Base-by-base conservation (phyloP, 37 sponge, comb jelly and placozoan genomes). In the Eunapius fragilis region DNA sequence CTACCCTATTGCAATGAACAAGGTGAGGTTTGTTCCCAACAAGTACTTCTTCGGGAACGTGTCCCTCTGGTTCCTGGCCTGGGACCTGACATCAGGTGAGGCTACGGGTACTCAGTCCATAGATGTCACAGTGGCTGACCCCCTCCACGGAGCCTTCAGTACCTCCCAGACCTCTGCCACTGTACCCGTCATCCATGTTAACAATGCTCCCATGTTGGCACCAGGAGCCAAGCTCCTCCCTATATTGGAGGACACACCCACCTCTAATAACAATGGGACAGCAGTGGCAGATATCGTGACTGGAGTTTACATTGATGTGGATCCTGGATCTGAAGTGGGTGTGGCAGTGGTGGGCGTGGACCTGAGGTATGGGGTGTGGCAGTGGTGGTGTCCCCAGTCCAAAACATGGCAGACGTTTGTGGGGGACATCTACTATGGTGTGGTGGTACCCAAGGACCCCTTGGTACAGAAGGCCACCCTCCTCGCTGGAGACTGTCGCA, bases 301-400 rank as follows among this genome's bases (percentile, higher is more conserved):
- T 26, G 69, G 75, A 67, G 86, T 80, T 22, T 92, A 88, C 68
- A 33, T 23, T 6, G 97, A 97, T 81, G 88, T 94, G 22, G 97
- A 97, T 76, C 80, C 10, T 2, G 80, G 37, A 25, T 37, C 88
- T 25, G 86, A 89, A 33, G 70, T 71, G 19, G 97, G 97, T 6
- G 71, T 97, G 70, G 97, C 95, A 31, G 93, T 97, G 30, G 84
- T 91, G 49, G 93, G 91, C 24, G 93, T 97, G 27, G 97, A 97
- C 45, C 25, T 84, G 25, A 81, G 95, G 37, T 86, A 74, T 83
- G 97, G 97, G 25, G 69, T 31, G 5, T 97, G 97, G 97, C 86
- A 97, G 73, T 97, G 87, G 82, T 36, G 80, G 70, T 97, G 97
- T 77, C 88, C 90, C 4, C 74, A 72, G 12, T 23, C 48, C 12